Percentiles rank a stretch among this genome's conserved stretches.
Evolutionary conservation across 2,113 vertebrate genomes (phyloP).

Genomic region (Larimichthys polyactis): DNA sequence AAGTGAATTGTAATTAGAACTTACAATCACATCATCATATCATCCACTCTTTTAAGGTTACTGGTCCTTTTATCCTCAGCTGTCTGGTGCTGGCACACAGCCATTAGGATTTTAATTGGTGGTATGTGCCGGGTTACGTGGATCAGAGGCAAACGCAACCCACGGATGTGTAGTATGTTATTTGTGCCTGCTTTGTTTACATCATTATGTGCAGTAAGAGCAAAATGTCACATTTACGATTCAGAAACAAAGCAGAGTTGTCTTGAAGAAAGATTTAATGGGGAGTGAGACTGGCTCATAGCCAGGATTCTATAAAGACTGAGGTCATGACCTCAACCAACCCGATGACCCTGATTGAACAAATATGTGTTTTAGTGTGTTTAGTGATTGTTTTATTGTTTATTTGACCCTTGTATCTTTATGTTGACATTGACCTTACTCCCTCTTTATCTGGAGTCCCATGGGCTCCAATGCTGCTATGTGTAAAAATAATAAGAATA

Average conservation of each 20-base stretch:
- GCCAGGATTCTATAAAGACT: neutral
- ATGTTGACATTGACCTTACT: too few species aligned
- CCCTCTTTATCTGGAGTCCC: neutral
- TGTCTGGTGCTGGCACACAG: slow-evolving; percentile 33
- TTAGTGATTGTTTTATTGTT: neutral
- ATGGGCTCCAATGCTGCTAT: neutral
- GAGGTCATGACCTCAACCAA: neutral
- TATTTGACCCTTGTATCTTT: slow-evolving; percentile 1
- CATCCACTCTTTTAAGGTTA: slow-evolving; percentile 53
- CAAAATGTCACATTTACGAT: neutral
- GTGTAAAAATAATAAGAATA: neutral
- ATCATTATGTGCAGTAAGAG: neutral
- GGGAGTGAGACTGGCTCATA: neutral
- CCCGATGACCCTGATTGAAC: neutral
- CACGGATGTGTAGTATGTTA: neutral
- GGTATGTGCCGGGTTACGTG: slow-evolving; percentile 3
- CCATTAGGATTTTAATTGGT: slow-evolving; percentile 46
- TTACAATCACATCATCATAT: slow-evolving; percentile 46
- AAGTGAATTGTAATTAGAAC: slow-evolving; percentile 58
- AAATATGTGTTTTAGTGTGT: neutral
- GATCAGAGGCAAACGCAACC: slow-evolving; percentile 32
- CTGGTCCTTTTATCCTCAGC: slow-evolving; percentile 45
- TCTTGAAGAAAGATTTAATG: neutral
- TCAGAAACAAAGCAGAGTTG: neutral
- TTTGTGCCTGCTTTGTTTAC: slow-evolving; percentile 7